Conservation (phyloP, 1,140 invertebrate species). For the Drosophila obscura region DNA sequence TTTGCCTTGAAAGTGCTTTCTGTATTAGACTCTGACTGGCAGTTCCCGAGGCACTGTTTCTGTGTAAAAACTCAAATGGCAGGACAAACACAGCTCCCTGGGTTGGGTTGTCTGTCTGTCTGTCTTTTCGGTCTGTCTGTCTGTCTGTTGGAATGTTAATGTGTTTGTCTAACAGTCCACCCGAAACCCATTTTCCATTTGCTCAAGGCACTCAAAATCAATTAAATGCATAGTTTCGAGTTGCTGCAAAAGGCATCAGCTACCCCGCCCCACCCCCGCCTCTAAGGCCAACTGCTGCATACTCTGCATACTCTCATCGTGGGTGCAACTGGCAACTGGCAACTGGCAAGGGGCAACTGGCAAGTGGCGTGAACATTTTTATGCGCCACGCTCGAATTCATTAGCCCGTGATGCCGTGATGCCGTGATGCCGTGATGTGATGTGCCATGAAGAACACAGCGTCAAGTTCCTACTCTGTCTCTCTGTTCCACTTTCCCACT, state of each 20-base stretch:
- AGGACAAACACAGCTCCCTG: conserved; percentile 34
- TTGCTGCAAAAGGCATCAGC: conserved; percentile 18
- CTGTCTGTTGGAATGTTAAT: conserved; percentile 1
- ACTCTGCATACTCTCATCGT: conserved; percentile 21
- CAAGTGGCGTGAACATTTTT: conserved; percentile 60
- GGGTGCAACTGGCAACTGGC: too few species aligned
- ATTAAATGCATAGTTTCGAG: conserved; percentile 80
- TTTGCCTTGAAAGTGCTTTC: too few species aligned
- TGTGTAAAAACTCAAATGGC: conserved; percentile 23
- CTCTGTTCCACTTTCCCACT: not conserved
- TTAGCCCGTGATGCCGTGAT: conserved; percentile 57
- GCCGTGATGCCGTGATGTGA: not conserved
- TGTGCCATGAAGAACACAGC: conserved; percentile 3
- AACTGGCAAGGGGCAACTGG: too few species aligned
- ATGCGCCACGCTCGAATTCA: conserved; percentile 74
- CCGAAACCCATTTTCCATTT: conserved; percentile 34
- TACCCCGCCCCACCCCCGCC: not conserved
- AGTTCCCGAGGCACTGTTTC: too few species aligned
- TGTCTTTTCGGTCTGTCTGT: not conserved
- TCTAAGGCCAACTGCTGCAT: conserved; percentile 43
- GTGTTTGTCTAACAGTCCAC: conserved; percentile 17
- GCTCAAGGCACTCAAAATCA: conserved; percentile 73
- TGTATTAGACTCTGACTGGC: too few species aligned
- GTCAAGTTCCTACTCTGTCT: conserved; percentile 2
- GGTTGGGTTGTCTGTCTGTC: not conserved